These are phyloP conservation scores for Incurvaria masculella DNA, from an alignment of 2,888 invertebrate species.

Conservation along the genomic window DNA sequence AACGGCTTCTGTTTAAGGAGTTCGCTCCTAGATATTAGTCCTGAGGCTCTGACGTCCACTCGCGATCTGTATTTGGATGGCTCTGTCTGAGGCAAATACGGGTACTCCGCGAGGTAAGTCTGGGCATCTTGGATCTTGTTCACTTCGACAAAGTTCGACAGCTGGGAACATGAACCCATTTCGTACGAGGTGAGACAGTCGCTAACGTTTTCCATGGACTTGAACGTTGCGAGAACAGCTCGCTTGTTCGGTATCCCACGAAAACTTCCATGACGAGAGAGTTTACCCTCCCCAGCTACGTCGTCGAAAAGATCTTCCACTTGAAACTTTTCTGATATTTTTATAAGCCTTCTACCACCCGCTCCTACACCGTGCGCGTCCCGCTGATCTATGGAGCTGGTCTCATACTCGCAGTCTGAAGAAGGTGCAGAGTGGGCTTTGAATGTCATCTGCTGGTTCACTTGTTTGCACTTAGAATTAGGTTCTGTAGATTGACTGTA, in stretches of 20 bases:
- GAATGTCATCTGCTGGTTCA: constrained; percentile 30
- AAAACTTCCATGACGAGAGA: constrained; percentile 48
- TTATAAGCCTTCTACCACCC: constrained; percentile 28
- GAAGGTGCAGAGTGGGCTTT: constrained; percentile 40
- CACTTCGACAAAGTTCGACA: constrained; percentile 35
- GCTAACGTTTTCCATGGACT: constrained; percentile 48
- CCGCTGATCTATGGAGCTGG: constrained; percentile 14
- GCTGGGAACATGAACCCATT: constrained; percentile 32
- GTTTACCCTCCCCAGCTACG: constrained; percentile 40
- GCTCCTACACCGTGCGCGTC: constrained; percentile 13
- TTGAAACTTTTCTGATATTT: constrained; percentile 51
- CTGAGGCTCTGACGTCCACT: constrained; percentile 40
- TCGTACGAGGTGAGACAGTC: constrained; percentile 40
- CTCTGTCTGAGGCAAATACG: constrained; percentile 48
- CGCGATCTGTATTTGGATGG: constrained; percentile 48
- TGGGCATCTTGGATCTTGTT: constrained; percentile 38
- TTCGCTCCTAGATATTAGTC: constrained; percentile 46
- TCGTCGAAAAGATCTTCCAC: constrained; percentile 51
- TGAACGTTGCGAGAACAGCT: constrained; percentile 50
- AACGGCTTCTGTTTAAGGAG: constrained; percentile 25
- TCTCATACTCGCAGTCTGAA: constrained; percentile 30
- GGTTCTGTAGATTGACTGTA: constrained; percentile 32
- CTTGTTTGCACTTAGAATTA: constrained; percentile 21
- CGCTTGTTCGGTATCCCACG: constrained; percentile 53
- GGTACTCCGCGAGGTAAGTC: constrained; percentile 47